Conservation (phyloP, 2,888 invertebrate genomes). For the Exocentrus adspersus region DNA sequence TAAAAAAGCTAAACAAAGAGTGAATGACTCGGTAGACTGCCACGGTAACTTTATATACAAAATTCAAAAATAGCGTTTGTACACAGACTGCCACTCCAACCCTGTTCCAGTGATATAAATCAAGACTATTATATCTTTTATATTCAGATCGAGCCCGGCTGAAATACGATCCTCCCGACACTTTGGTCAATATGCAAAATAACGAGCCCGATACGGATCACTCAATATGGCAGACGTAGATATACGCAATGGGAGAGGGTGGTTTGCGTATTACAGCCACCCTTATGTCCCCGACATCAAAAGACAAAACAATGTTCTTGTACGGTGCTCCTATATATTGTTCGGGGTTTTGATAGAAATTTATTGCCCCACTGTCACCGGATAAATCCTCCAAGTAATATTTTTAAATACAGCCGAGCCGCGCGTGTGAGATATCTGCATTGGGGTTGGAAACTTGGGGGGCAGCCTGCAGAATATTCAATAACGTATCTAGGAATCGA, state of each 20-base stretch:
- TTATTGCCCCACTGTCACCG: conserved; percentile 56
- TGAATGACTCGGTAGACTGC: neutral
- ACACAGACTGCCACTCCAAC: too few relatives aligned
- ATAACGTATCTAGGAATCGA: conserved; percentile 13
- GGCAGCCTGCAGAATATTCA: conserved; percentile 15
- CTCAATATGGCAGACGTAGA: conserved; percentile 13
- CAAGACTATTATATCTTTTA: neutral
- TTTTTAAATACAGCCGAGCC: conserved; percentile 50
- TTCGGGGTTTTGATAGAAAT: conserved; percentile 59
- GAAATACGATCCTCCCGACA: conserved; percentile 8
- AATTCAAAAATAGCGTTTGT: too few relatives aligned
- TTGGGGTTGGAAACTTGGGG: conserved; percentile 10
- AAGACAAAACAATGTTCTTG: conserved; percentile 46
- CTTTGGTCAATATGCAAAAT: conserved; percentile 27
- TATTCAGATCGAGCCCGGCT: neutral
- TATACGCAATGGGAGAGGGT: conserved; percentile 5
- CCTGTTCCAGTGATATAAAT: neutral
- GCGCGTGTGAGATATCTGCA: conserved; percentile 20
- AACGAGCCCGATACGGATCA: conserved; percentile 19
- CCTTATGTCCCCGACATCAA: conserved; percentile 36
- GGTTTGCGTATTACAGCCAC: conserved; percentile 18
- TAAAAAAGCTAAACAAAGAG: neutral
- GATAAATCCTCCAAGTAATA: conserved; percentile 57
- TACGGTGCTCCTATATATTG: conserved; percentile 46
- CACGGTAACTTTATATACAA: too few relatives aligned